phyloP scores from a whole-genome alignment of 2,888 invertebrate species.

The Cetonia aurata region DNA sequence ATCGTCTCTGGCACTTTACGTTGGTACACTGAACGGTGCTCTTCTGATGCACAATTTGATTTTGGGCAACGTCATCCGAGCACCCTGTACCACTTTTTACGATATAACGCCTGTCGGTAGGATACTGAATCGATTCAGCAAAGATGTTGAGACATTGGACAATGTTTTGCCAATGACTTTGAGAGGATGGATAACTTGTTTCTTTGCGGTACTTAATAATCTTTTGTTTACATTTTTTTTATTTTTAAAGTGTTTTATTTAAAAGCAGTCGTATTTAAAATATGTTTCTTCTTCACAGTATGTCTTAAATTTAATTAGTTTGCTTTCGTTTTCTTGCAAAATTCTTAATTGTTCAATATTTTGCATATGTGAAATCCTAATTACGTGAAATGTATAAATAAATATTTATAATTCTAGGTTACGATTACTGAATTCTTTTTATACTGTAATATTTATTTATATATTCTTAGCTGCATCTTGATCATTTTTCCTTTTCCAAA shows the following conservation, averaged over 20 bases:
- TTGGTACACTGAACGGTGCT: conserved; percentile 75
- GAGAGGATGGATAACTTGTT: conserved; percentile 78
- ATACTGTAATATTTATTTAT: conserved; percentile 15
- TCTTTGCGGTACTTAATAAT: conserved; percentile 62
- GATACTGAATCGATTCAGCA: conserved; percentile 83
- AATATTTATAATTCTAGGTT: not conserved
- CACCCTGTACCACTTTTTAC: conserved; percentile 80
- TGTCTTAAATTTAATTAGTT: conserved; percentile 10
- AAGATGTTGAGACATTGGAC: conserved; percentile 81
- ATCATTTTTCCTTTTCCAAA: not conserved
- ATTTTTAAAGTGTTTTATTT: conserved; percentile 1
- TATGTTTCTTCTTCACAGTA: conserved; percentile 4
- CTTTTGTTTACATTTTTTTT: conserved; percentile 21
- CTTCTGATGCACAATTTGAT: conserved; percentile 75
- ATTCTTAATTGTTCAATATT: not conserved
- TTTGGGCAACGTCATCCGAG: conserved; percentile 75
- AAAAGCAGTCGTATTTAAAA: conserved; percentile 52
- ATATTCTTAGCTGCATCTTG: conserved; percentile 32
- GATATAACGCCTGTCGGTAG: conserved; percentile 85
- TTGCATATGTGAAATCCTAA: not conserved
- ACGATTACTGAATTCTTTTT: too few species aligned
- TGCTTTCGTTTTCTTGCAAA: not conserved
- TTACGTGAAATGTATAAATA: conserved; percentile 1
- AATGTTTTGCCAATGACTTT: conserved; percentile 79
- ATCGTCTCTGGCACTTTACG: conserved; percentile 76